Evolutionary conservation across 2,113 vertebrate species (phyloP).

Genomic region (Misgurnus mizolepis): DNA sequence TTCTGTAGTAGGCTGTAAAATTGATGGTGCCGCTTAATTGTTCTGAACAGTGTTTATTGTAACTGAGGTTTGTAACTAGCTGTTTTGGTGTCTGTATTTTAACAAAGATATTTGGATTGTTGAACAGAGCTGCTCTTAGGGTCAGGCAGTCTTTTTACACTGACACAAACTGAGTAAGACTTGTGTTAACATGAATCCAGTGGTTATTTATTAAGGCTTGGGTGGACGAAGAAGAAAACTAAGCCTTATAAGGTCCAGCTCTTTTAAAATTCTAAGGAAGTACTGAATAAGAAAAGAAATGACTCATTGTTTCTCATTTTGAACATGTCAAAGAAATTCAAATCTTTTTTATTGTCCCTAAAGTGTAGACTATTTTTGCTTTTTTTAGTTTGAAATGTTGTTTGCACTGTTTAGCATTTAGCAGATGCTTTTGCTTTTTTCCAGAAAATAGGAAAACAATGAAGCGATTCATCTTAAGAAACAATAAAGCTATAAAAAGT

Average conservation of each 20-base stretch:
- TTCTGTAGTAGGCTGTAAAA: background rate
- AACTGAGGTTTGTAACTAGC: conserved; percentile 28
- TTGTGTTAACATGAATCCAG: conserved; percentile 27
- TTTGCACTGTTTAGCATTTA: too few relatives aligned
- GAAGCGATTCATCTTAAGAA: too few relatives aligned
- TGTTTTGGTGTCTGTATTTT: background rate
- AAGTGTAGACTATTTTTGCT: conserved; percentile 10
- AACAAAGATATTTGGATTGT: conserved; percentile 15
- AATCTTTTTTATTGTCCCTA: conserved; percentile 5
- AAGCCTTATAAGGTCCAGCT: conserved; percentile 53
- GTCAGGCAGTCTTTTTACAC: conserved; percentile 19
- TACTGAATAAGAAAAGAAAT: conserved; percentile 41
- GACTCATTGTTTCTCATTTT: conserved; percentile 43
- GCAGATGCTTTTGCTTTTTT: too few relatives aligned
- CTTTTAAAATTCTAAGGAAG: conserved; percentile 34
- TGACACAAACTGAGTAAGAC: conserved; percentile 4
- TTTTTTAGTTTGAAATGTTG: background rate
- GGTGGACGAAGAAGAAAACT: conserved; percentile 20
- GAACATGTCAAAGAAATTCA: conserved; percentile 3
- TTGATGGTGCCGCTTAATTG: conserved; percentile 3
- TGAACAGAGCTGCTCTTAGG: conserved; percentile 31
- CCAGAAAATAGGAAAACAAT: too few relatives aligned
- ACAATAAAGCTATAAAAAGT: too few relatives aligned
- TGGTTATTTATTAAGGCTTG: conserved; percentile 29
- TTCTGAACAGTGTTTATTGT: conserved; percentile 22